Percentiles rank a stretch among this genome's conserved stretches.
phyloP scores from a whole-genome alignment of 2,113 vertebrate genomes.

The Leuciscus idus region DNA sequence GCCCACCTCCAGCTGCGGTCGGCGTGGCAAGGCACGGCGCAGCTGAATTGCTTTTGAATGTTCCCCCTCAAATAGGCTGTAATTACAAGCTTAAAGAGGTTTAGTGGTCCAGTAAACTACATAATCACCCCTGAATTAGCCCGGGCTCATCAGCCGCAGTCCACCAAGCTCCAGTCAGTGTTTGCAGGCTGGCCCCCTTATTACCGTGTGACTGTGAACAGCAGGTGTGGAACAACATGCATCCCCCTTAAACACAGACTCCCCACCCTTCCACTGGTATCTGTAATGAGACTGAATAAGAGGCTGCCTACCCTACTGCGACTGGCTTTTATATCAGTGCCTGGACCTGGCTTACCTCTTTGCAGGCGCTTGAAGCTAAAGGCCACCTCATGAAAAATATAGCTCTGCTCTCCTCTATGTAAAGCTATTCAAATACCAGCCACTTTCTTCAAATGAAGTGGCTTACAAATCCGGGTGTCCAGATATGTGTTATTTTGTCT shows the following conservation, averaged over 20 bases:
- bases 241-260: conserved; percentile 91
- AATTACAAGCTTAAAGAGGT: conserved; percentile 99
- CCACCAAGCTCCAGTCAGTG: conserved; percentile 92
- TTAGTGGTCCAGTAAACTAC: conserved; percentile 99
- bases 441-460: conserved; percentile 46
- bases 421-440: conserved; percentile 52
- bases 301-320: conserved; percentile 20
- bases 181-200: conserved; percentile 81
- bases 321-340: conserved; percentile 25
- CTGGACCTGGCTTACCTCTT: conserved; percentile 22
- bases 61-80: conserved; percentile 99
- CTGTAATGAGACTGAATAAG: conserved; percentile 42
- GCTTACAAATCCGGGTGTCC: conserved; percentile 30
- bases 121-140: conserved; percentile 99
- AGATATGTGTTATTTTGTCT: conserved; percentile 38
- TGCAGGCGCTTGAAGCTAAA: conserved; percentile 18
- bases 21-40: conserved; percentile 82
- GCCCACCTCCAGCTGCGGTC: conserved; percentile 97
- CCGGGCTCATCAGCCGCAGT: conserved; percentile 98
- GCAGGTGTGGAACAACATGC: conserved; percentile 96
- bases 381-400: conserved; percentile 29
- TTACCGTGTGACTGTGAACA: conserved; percentile 84
- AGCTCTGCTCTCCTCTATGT: conserved; percentile 45
- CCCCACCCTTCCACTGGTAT: conserved; percentile 58
- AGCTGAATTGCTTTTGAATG: conserved; percentile 97